These are phyloP conservation scores for Iselma pallidipennis DNA, from an alignment of 2,888 invertebrate species.

Conservation along the genomic window DNA sequence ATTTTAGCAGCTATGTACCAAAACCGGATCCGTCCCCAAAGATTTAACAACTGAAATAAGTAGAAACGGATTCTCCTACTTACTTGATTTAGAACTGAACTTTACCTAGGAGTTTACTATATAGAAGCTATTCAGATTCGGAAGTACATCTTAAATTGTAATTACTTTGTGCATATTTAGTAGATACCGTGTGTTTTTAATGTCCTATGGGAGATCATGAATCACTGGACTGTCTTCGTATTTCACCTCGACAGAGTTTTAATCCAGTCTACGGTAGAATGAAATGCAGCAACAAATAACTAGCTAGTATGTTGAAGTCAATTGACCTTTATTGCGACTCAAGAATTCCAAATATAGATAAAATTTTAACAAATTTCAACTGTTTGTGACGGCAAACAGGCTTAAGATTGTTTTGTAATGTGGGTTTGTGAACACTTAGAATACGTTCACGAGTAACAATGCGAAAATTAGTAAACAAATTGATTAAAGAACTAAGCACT, in stretches of 20 bases:
- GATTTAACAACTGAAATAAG: slow-evolving; percentile 37
- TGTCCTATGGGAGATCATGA: slow-evolving; percentile 49
- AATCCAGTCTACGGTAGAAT: neutral
- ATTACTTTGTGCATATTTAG: slow-evolving; percentile 54
- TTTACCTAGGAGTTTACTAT: slow-evolving; percentile 42
- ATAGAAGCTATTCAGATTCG: slow-evolving; percentile 40
- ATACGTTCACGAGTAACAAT: too few relatives aligned
- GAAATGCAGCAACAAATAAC: neutral
- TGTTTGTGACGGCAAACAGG: too few relatives aligned
- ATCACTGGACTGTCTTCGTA: slow-evolving; percentile 50
- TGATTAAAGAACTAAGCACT: too few relatives aligned
- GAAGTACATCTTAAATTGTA: slow-evolving; percentile 50
- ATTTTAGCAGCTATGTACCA: slow-evolving; percentile 21
- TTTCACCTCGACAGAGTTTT: slow-evolving; percentile 43
- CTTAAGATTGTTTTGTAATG: too few relatives aligned
- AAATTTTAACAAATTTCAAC: neutral
- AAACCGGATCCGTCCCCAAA: slow-evolving; percentile 36
- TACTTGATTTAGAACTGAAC: slow-evolving; percentile 46
- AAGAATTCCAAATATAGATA: neutral
- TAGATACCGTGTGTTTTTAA: slow-evolving; percentile 53
- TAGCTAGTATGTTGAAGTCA: too few relatives aligned
- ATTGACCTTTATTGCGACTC: too few relatives aligned
- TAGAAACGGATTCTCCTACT: slow-evolving; percentile 37
- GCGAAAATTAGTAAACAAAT: too few relatives aligned
- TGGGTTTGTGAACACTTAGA: too few relatives aligned